Evolutionary conservation across 1,140 invertebrate genomes (phyloP).

Genomic region (Drosophila baimaii): DNA sequence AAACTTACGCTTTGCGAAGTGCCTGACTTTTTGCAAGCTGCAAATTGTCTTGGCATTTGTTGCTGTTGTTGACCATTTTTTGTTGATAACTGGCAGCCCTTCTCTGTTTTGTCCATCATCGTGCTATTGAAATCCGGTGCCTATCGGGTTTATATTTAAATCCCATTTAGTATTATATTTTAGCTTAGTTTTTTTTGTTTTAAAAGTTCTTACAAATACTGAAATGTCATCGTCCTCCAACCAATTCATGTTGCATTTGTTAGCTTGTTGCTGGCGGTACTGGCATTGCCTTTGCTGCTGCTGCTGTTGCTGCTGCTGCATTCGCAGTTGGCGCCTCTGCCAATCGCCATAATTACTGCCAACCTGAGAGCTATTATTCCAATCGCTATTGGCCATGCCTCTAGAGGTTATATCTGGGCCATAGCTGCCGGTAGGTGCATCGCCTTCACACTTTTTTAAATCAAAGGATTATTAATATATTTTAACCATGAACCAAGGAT

Average conservation of each 20-base stretch:
- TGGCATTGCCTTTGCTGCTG: neutral
- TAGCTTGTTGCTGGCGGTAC: neutral
- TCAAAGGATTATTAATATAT: neutral
- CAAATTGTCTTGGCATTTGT: neutral
- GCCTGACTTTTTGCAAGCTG: neutral
- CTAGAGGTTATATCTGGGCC: neutral
- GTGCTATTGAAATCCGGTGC: constrained; percentile 51
- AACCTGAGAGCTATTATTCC: constrained; percentile 5
- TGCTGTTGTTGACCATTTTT: neutral
- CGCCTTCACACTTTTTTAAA: neutral
- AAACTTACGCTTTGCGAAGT: constrained; percentile 10
- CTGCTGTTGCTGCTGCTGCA: neutral
- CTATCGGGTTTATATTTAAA: constrained; percentile 1
- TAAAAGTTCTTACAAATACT: constrained; percentile 36
- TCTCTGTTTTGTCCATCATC: constrained; percentile 6
- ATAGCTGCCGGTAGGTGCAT: neutral
- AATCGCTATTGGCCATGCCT: neutral
- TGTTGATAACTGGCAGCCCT: neutral
- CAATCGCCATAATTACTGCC: constrained; percentile 24
- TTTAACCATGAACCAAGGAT: no score
- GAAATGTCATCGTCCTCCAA: constrained; percentile 2
- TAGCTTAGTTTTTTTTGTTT: neutral
- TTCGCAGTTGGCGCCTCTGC: constrained; percentile 1
- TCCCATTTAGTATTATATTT: neutral
- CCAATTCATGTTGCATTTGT: neutral